Percentiles rank a stretch among this genome's conserved stretches.
phyloP scores from a whole-genome alignment of 2,113 vertebrate genomes.

The Irena cyanogastra region DNA sequence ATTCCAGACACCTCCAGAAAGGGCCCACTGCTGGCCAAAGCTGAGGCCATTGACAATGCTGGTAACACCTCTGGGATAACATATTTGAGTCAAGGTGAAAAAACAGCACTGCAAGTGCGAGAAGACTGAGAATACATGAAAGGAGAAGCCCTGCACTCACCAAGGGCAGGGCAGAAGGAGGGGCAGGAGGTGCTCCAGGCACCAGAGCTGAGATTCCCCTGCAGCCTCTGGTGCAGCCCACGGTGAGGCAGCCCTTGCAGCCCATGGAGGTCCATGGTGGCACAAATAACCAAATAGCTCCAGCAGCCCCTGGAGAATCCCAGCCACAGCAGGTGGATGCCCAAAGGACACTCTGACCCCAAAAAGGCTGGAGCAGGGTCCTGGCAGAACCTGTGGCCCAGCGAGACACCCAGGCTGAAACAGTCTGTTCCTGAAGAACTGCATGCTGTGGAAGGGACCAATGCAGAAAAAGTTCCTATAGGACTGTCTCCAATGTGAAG shows the following conservation, averaged over 20 bases:
- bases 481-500: accelerated
- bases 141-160: accelerated
- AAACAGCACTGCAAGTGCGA: neutral
- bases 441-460: accelerated
- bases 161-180: neutral
- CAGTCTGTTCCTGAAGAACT: neutral
- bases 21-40: neutral
- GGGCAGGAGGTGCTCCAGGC: accelerated
- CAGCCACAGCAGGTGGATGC: accelerated
- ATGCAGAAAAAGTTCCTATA: accelerated
- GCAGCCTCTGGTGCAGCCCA: accelerated
- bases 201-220: accelerated
- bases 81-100: neutral
- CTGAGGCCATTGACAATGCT: accelerated
- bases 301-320: neutral
- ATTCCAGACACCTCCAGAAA: neutral
- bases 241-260: neutral
- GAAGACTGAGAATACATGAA: neutral
- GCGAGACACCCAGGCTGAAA: accelerated
- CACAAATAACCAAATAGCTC: neutral
- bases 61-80: neutral
- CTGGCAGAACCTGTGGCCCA: neutral
- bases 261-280: accelerated
- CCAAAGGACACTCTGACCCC: neutral
- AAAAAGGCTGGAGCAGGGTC: neutral